These are phyloP conservation scores for Montipora capitata DNA, from an alignment of 92 coral and sea anemone genomes.

Conservation along the genomic window DNA sequence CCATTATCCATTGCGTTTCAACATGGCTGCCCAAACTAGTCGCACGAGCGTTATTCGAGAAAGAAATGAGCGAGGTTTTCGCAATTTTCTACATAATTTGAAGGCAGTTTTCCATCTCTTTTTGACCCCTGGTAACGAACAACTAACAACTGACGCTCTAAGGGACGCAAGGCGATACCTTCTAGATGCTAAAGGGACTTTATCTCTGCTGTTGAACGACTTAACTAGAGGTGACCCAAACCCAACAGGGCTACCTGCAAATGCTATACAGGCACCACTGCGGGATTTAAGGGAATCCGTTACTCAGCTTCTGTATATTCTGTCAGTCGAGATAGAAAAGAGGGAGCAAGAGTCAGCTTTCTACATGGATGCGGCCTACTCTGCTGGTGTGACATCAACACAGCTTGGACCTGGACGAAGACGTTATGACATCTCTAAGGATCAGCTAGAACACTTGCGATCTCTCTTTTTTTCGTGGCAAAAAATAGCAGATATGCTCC, in stretches of 20 bases:
- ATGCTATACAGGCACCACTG: conserved; percentile 33
- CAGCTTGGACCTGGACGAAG: conserved; percentile 58
- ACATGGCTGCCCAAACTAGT: background rate
- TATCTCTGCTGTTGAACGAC: conserved; percentile 60
- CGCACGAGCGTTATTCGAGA: conserved; percentile 33
- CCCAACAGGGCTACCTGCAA: too few relatives aligned
- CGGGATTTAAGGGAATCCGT: conserved; percentile 22
- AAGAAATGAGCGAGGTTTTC: conserved; percentile 63
- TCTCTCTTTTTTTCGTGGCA: too few relatives aligned
- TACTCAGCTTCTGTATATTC: conserved; percentile 27
- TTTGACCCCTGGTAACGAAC: conserved; percentile 23
- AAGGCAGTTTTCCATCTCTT: conserved; percentile 58
- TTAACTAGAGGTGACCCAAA: conserved; percentile 35
- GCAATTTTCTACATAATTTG: conserved; percentile 65
- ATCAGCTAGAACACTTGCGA: too few relatives aligned
- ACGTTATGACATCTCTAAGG: conserved; percentile 69
- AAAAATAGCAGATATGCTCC: too few relatives aligned
- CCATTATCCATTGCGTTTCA: conserved; percentile 5
- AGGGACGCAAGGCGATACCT: background rate
- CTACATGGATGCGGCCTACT: conserved; percentile 12
- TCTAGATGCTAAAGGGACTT: conserved; percentile 51
- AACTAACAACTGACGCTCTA: too few relatives aligned
- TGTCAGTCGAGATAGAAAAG: conserved; percentile 31
- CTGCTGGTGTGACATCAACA: conserved; percentile 7
- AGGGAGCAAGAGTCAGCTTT: conserved; percentile 15